A percentile compares a stretch with the other conserved stretches of the same genome.
These are phyloP conservation scores for Pterocles orientalis DNA, from an alignment of 2,113 vertebrate genomes.

Conservation along the genomic window DNA sequence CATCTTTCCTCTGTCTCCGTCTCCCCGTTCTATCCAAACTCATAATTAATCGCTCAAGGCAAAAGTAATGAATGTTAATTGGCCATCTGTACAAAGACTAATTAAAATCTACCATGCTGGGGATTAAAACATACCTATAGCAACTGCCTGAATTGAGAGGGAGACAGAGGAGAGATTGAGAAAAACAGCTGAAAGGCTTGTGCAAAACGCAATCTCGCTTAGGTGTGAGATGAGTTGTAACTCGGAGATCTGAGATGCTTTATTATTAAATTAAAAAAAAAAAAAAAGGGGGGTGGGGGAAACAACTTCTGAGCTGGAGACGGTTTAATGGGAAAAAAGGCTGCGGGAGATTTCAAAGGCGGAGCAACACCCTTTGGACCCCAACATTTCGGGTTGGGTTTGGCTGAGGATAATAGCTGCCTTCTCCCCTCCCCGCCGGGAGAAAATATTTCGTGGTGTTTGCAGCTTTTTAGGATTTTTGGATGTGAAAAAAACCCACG, in stretches of 20 bases:
- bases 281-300: not conserved
- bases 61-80: slow-evolving; percentile 93
- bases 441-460: not conserved
- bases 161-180: slow-evolving; percentile 77
- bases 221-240: slow-evolving; percentile 77
- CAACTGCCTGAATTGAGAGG: slow-evolving; percentile 80
- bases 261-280: slow-evolving; percentile 18
- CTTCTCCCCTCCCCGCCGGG: not conserved
- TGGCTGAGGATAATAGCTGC: not conserved
- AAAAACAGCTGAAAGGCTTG: slow-evolving; percentile 78
- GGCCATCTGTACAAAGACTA: slow-evolving; percentile 92
- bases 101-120: slow-evolving; percentile 93
- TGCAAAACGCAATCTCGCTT: slow-evolving; percentile 74
- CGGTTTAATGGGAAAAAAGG: slow-evolving; percentile 52
- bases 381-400: slow-evolving; percentile 28
- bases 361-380: not conserved
- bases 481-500: accelerated
- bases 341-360: slow-evolving; percentile 40
- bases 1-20: slow-evolving; percentile 80
- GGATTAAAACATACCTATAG: slow-evolving; percentile 87
- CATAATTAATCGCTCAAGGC: slow-evolving; percentile 90
- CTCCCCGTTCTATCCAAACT: slow-evolving; percentile 84
- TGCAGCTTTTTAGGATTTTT: not conserved
- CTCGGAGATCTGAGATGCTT: slow-evolving; percentile 63
- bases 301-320: slow-evolving; percentile 27